Evolutionary conservation across 2,113 vertebrate species (phyloP).

Genomic region (Leptosomus discolor): DNA sequence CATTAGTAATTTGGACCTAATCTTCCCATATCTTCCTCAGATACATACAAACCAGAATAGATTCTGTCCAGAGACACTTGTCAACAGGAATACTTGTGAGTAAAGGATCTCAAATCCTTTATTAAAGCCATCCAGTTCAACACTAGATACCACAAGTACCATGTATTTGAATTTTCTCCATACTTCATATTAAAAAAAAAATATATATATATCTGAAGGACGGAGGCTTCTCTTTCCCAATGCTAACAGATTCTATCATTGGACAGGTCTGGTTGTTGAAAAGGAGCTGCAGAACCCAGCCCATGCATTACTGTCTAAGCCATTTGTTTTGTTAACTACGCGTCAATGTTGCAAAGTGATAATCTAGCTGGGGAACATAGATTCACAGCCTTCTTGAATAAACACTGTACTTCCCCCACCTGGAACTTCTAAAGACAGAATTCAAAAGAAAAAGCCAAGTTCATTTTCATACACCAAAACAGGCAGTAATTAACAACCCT

Average conservation of each 20-base stretch:
- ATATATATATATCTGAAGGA: background rate
- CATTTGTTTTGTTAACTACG: constrained; percentile 88
- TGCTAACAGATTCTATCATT: constrained; percentile 51
- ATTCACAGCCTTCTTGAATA: constrained; percentile 63
- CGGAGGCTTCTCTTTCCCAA: background rate
- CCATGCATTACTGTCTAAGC: constrained; percentile 39
- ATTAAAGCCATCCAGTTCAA: background rate
- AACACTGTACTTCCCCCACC: constrained; percentile 59
- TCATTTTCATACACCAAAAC: constrained; percentile 34
- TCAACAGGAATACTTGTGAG: background rate
- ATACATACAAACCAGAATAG: background rate
- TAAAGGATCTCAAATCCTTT: background rate
- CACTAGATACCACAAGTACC: background rate
- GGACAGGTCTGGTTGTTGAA: constrained; percentile 64
- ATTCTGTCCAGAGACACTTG: background rate
- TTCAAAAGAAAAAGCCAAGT: constrained; percentile 63
- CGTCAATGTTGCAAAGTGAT: constrained; percentile 82
- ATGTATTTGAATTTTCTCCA: background rate
- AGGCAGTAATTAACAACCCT: constrained; percentile 2
- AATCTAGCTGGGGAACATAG: constrained; percentile 60
- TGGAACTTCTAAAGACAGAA: constrained; percentile 62
- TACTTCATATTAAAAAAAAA: background rate
- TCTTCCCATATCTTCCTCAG: background rate
- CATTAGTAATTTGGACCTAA: background rate
- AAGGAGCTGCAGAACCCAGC: constrained; percentile 26